Base-by-base conservation (phyloP, 2,888 invertebrate genomes). In the Mythimna vitellina region DNA sequence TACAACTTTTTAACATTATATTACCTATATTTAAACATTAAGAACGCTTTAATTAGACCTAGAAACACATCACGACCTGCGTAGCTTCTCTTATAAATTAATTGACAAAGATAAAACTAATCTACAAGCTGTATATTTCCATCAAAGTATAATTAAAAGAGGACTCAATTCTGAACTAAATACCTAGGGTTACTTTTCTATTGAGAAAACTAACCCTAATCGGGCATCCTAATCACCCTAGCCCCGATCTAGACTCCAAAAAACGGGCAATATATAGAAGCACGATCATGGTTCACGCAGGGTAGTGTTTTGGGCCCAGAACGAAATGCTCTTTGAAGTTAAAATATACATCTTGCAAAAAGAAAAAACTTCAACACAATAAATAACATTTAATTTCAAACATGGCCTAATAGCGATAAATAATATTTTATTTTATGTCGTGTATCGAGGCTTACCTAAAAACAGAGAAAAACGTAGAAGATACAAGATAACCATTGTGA, bases 1-100 rank as follows among this genome's bases (percentile, higher is more conserved):
- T 89, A 87, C 83, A 89, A 84, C 75, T 83, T 82, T 81, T 86
- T 81, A 86, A 85, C 75, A 86, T 89, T 88, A 85, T 77, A 89
- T 87, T 87, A 86, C 84, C 89, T 91, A 91, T 84, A 84, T 85
- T 83, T 86, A 82, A 90, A 90, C 88, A 89, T 86, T 87, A 86
- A 86, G 83, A 88, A 86, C 72, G 74, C 29, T 75, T 82, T 77
- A 84, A 88, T 86, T 87, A 86, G 71, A 83, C 76, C 76, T 83
- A 78, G 66, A 79, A 77, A 82, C 73, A 78, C 83, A 75, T 79
- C 81, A 81, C 82, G 79, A 69, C 78, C 88, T 84, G 89, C 89
- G 88, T 85, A 89, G 88, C 83, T 87, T 82, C 84, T 69, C 51
- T 76, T 77, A 80, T 67, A 74, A 76, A 77, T 69, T 76, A 78